These are phyloP conservation scores for Sterna hirundo DNA, from an alignment of 2,113 vertebrate genomes.

Conservation along the genomic window DNA sequence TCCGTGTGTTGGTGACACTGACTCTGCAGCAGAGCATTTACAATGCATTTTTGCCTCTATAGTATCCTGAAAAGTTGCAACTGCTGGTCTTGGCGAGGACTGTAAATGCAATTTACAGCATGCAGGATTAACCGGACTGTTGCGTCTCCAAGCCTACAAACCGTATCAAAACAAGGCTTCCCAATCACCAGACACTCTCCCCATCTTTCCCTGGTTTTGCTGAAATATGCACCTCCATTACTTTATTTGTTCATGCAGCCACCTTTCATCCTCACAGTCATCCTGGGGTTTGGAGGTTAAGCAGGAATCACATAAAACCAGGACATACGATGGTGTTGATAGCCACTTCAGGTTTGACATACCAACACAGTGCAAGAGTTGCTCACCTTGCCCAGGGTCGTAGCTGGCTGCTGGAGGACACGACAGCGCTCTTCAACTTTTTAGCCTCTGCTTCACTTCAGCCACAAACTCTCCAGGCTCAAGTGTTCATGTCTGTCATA, in stretches of 20 bases:
- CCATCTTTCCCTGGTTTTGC: neutral
- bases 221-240: neutral
- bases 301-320: neutral
- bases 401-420: neutral
- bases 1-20: neutral
- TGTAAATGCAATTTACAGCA: neutral
- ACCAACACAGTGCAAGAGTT: neutral
- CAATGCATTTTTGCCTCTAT: neutral
- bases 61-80: neutral
- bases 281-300: fast-evolving
- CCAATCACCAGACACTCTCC: neutral
- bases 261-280: neutral
- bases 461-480: neutral
- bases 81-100: neutral
- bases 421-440: fast-evolving
- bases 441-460: neutral
- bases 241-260: neutral
- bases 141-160: neutral
- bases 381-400: neutral
- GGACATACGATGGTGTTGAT: fast-evolving
- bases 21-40: neutral
- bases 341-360: neutral
- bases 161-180: neutral
- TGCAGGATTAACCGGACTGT: neutral
- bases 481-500: neutral